Evolutionary conservation across 2,113 vertebrate genomes (phyloP), one percentile per base, ranked within the genome.

Genomic region (Crotalus viridis): DNA sequence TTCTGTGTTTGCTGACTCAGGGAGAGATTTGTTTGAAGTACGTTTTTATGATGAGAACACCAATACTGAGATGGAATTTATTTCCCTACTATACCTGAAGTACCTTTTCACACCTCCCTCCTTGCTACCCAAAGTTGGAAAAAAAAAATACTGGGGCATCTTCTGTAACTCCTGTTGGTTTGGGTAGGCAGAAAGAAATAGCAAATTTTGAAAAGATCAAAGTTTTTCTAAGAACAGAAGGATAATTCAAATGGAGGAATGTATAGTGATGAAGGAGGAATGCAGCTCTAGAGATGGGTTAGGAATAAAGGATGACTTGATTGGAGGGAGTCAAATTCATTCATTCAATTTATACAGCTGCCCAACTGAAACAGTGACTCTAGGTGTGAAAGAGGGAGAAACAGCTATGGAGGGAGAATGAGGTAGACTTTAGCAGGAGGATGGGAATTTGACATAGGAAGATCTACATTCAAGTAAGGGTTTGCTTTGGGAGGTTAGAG

Each of bases 381-480:
- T 56, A 3, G 48, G 33, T 51, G 59, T 3, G 43, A 4, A 48
- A 19, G n/a, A 59, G 51, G 64, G n/a, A 57, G 57, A 85, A 33
- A 54, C 12, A 81, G 33, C 6, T 7, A 3, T 24, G 22, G 92
- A 93, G 57, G 13, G 54, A 48, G 55, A 87, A 93, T 93, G 92
- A 93, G 92, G 92, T 93, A 93, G 92, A 90, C 92, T 10, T 86
- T 87, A 48, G 92, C 74, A 90, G 33, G 81, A 57, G 86, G 33
- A 10, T 10, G 43, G 46, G 61, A 48, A 74, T 81, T 61, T 48
- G 61, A 39, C 39, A 43, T 48, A 28, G 61, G 22, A 52, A 57
- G 88, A 93, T 91, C 89, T 55, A 87, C 86, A 92, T 95, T 89
- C 87, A 61, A 52, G 88, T 91, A 91, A 57, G 93, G 93, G 91